Evolutionary conservation across 2,888 invertebrate species (phyloP).

Genomic region (Stenchaetothrips biformis): DNA sequence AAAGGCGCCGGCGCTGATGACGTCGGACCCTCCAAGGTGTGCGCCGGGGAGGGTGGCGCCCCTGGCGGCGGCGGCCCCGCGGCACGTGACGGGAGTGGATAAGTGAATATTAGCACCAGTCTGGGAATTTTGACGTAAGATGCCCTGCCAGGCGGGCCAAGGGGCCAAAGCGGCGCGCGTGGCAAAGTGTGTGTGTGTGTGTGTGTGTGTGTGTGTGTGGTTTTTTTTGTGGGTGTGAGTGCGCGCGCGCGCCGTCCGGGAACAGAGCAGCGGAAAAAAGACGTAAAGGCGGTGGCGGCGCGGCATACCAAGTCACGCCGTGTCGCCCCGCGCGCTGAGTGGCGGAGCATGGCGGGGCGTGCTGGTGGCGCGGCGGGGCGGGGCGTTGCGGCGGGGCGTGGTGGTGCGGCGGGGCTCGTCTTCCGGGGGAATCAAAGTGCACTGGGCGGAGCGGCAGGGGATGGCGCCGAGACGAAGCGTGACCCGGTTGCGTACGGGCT

Average conservation of each 20-base stretch:
- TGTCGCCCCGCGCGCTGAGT: too few relatives aligned
- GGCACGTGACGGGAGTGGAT: background rate
- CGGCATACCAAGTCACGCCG: too few relatives aligned
- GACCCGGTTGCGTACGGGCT: conserved; percentile 18
- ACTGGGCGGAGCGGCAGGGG: background rate
- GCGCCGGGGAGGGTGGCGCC: background rate
- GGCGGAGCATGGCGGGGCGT: background rate
- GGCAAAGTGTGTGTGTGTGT: too few relatives aligned
- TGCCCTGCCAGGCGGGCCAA: background rate
- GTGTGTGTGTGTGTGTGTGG: too few relatives aligned
- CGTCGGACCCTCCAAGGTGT: background rate
- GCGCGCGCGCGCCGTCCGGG: too few relatives aligned
- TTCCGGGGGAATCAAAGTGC: background rate
- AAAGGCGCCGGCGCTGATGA: background rate
- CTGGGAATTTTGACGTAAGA: conserved; percentile 6
- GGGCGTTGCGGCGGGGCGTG: conserved; percentile 1
- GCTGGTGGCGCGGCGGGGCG: background rate
- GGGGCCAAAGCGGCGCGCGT: too few relatives aligned
- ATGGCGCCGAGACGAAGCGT: background rate
- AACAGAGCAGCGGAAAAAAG: too few relatives aligned
- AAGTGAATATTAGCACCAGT: conserved; percentile 21
- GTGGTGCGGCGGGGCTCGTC: background rate
- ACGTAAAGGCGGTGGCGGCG: too few relatives aligned
- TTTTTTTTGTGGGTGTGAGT: too few relatives aligned
- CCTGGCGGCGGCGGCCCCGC: too few relatives aligned